Conservation (phyloP, 2,888 invertebrate genomes). For the Ophion obscuratus region DNA sequence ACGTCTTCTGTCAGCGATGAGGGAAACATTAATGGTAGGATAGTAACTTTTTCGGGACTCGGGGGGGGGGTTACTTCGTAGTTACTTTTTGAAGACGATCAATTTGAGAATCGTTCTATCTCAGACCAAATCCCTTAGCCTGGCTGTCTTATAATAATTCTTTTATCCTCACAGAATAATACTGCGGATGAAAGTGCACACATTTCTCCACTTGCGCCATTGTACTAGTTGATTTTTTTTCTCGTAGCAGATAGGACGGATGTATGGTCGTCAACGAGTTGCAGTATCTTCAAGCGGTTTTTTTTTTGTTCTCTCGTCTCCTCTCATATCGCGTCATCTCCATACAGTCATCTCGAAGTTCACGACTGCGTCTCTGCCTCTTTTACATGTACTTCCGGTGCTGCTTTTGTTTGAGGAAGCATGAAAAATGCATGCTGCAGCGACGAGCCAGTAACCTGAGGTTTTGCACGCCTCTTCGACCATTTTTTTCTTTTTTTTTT, state of each 20-base stretch:
- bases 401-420: conserved; percentile 21
- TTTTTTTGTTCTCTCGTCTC: neutral
- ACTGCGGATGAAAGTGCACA: too few species aligned
- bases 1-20: too few species aligned
- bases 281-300: conserved; percentile 6
- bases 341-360: conserved; percentile 12
- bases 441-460: neutral
- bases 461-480: neutral
- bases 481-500: conserved; percentile 7
- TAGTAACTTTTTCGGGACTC: too few species aligned
- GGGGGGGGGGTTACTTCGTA: too few species aligned
- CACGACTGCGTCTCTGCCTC: neutral
- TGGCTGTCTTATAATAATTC: too few species aligned
- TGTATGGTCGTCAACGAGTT: neutral
- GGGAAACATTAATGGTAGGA: too few species aligned
- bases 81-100: too few species aligned
- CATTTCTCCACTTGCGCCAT: neutral
- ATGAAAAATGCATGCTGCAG: conserved; percentile 54
- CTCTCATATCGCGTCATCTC: conserved; percentile 16
- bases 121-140: too few species aligned
- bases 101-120: too few species aligned
- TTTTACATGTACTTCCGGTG: conserved; percentile 7
- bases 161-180: too few species aligned
- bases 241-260: neutral
- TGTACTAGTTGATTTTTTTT: too few species aligned